Percentiles rank a stretch among this genome's conserved stretches.
phyloP scores from a whole-genome alignment of 2,888 invertebrate species.

The Perizoma flavofasciatum region DNA sequence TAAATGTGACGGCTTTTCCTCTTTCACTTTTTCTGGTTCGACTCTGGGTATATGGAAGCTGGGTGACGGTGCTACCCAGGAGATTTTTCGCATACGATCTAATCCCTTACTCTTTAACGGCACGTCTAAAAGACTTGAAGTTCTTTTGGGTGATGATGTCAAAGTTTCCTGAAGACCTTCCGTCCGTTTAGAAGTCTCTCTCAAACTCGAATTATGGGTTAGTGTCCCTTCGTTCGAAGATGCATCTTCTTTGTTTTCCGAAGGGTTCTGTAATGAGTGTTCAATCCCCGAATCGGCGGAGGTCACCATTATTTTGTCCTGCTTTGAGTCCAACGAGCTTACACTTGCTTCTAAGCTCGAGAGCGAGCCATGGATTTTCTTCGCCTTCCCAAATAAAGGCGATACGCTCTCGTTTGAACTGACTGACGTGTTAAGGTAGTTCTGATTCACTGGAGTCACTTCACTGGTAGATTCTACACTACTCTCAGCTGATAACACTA shows the following conservation, averaged over 20 bases:
- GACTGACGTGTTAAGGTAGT: constrained; percentile 69
- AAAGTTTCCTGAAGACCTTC: constrained; percentile 60
- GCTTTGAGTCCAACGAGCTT: constrained; percentile 75
- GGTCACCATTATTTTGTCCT: constrained; percentile 72
- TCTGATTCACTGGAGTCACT: constrained; percentile 65
- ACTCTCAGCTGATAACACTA: constrained; percentile 65
- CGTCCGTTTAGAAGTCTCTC: constrained; percentile 59
- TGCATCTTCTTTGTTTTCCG: constrained; percentile 68
- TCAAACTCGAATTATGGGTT: constrained; percentile 75
- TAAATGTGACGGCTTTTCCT: constrained; percentile 83
- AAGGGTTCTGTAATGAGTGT: constrained; percentile 70
- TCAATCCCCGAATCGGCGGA: constrained; percentile 80
- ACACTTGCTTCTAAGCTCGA: constrained; percentile 80
- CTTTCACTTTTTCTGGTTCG: constrained; percentile 54
- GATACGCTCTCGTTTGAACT: constrained; percentile 80
- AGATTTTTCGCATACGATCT: constrained; percentile 83
- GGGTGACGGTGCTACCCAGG: constrained; percentile 83
- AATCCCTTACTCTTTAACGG: constrained; percentile 70
- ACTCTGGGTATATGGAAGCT: constrained; percentile 69
- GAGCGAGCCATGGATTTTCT: constrained; percentile 73
- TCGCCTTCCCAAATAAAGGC: constrained; percentile 71
- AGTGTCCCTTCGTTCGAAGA: constrained; percentile 80
- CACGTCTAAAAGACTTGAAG: constrained; percentile 73
- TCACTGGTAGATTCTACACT: constrained; percentile 76
- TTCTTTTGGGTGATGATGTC: constrained; percentile 66